Base-by-base conservation (phyloP, 2,888 invertebrate genomes). In the Scaeva pyrastri region DNA sequence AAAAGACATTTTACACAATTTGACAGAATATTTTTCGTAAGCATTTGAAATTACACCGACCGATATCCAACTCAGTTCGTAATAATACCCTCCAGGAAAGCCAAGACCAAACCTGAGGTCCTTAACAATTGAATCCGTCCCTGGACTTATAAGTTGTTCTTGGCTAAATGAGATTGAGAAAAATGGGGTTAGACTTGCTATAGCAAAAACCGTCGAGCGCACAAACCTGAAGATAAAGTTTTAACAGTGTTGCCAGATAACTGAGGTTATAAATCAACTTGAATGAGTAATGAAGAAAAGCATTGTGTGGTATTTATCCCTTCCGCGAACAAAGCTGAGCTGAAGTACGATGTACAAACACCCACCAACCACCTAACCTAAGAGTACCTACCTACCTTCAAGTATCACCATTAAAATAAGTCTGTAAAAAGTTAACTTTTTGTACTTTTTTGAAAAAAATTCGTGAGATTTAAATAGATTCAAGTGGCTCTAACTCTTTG, bases 241-340 rank as follows among this genome's bases (percentile, higher is more conserved):
- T 86, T 74, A 73, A 78, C 81, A 73, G 86, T 78, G 77, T 86
- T 82, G 82, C 82, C 82, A 86, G 82, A 82, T 86, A 82, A 82
- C 82, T 86, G 77, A 60, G 77, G 82, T 71, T 82, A 55, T 82
- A 82, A 86, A 86, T 82, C 74, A 82, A 74, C 82, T 45, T 74
- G 86, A 82, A 86, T 86, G 82, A 82, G 66, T 82, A 82, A 86
- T 86, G 74, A 82, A 82, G 74, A 82, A 86, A 77, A 66, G 43
- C 71, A 73, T 77, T 85, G 81, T 85, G 81, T 43, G 82, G 68
- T 76, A 71, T 86, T 80, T 84, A 74, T 71, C 52, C 71, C 43
- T 60, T 71, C 66, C 39, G 12, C 7, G 12, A 58, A 55, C 81
- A 81, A 50, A 60, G 39, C 41, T 52, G 36, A 5, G n/a, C n/a